These are phyloP conservation scores for Vimba vimba DNA, from an alignment of 2,113 vertebrate genomes.

Conservation along the genomic window DNA sequence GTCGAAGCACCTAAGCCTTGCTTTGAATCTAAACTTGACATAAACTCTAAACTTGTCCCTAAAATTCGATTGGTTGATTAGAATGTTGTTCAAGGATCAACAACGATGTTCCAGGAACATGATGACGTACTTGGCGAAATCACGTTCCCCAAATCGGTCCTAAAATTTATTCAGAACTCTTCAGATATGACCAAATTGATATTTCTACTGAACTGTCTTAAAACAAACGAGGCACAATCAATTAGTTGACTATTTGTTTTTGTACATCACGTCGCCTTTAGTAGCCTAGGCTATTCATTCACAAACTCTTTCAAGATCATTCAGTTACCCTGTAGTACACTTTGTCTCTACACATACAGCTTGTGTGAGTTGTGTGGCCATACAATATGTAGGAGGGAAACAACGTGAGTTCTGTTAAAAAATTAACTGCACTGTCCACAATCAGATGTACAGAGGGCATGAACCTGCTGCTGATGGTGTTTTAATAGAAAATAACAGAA, in stretches of 20 bases:
- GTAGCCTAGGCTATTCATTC: neutral
- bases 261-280: neutral
- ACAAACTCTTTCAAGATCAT: neutral
- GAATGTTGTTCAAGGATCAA: too few species aligned
- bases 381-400: neutral
- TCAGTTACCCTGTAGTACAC: neutral
- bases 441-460: neutral
- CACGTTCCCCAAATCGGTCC: too few species aligned
- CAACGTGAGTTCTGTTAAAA: conserved; percentile 3
- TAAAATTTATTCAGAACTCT: too few species aligned
- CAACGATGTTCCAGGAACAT: too few species aligned
- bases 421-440: conserved; percentile 3
- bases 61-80: too few species aligned
- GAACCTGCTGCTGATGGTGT: neutral
- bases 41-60: too few species aligned
- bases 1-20: too few species aligned
- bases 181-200: neutral
- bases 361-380: neutral
- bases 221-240: neutral
- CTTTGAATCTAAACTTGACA: too few species aligned
- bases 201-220: neutral
- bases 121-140: too few species aligned
- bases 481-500: neutral
- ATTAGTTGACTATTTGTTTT: neutral
- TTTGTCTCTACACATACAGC: neutral